Evolutionary conservation across 2,888 invertebrate genomes (phyloP).

Genomic region (Vannuccia rotundouncinata): DNA sequence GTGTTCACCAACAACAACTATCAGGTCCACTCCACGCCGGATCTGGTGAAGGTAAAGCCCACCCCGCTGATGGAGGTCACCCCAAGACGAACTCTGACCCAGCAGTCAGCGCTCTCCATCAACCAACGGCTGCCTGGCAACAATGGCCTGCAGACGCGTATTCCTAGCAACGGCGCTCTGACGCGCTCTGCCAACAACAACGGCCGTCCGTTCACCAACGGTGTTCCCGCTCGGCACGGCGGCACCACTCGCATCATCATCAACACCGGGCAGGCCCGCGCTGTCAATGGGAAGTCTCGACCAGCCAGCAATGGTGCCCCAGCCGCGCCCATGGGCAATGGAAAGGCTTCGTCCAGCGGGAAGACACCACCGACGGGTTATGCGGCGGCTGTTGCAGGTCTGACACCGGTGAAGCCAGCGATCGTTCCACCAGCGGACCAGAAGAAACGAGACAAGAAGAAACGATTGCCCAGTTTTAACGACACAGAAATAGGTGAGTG

Average conservation of each 20-base stretch:
- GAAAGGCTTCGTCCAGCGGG: no score
- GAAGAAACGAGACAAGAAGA: background rate
- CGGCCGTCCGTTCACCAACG: background rate
- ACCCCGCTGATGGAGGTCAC: background rate
- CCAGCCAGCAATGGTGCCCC: no score
- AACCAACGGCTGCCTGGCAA: no score
- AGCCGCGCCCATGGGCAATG: no score
- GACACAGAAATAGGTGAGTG: background rate
- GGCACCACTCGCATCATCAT: no score
- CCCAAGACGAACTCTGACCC: background rate
- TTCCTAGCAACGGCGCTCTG: background rate
- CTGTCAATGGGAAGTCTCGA: no score
- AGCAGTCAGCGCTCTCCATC: background rate
- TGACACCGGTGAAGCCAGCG: background rate
- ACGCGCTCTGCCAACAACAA: background rate
- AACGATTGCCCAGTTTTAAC: background rate
- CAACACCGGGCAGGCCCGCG: no score
- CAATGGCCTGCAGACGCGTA: no score
- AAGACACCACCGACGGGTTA: background rate
- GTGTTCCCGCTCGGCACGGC: background rate
- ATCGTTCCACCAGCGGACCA: background rate
- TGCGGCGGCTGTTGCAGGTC: background rate
- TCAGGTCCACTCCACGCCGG: background rate
- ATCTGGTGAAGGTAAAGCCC: background rate
- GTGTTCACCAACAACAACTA: background rate